A percentile compares a stretch with the other conserved stretches of the same genome.
Conservation (phyloP, 2,888 invertebrate species). For the Podotricha telesiphe region DNA sequence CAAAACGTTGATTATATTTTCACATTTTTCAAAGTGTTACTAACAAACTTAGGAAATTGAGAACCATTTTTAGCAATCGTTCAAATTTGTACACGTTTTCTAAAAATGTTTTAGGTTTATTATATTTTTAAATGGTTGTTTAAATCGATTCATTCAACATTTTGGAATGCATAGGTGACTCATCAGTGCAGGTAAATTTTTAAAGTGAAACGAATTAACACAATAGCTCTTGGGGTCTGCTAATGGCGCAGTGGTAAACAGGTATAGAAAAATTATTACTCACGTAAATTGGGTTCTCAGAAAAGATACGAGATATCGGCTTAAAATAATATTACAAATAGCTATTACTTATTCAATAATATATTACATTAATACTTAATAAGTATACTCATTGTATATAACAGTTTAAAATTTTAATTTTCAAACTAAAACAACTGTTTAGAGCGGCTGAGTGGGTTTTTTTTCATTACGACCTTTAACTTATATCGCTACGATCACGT, state of each 20-base stretch:
- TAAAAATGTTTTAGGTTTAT: background rate
- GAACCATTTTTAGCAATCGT: too few species aligned
- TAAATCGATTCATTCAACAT: constrained; percentile 34
- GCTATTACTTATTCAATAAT: background rate
- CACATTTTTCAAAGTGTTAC: too few species aligned
- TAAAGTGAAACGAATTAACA: constrained; percentile 12
- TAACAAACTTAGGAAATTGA: too few species aligned
- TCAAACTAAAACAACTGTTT: background rate
- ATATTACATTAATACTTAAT: background rate
- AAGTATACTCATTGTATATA: background rate
- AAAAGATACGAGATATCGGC: background rate
- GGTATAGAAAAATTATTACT: constrained; percentile 13
- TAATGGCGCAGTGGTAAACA: constrained; percentile 16
- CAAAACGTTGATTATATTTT: too few species aligned
- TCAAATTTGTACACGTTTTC: too few species aligned
- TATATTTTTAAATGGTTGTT: background rate
- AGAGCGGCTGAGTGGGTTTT: background rate
- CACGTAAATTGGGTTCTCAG: background rate
- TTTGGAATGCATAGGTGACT: constrained; percentile 28
- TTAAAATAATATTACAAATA: background rate
- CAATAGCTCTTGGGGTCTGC: constrained; percentile 2
- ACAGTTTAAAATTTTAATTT: background rate
- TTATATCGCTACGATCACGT: constrained; percentile 20
- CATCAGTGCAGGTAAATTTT: constrained; percentile 36
- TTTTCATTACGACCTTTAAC: constrained; percentile 15